phyloP scores from a whole-genome alignment of 2,113 vertebrate species.

The Salminus brasiliensis region DNA sequence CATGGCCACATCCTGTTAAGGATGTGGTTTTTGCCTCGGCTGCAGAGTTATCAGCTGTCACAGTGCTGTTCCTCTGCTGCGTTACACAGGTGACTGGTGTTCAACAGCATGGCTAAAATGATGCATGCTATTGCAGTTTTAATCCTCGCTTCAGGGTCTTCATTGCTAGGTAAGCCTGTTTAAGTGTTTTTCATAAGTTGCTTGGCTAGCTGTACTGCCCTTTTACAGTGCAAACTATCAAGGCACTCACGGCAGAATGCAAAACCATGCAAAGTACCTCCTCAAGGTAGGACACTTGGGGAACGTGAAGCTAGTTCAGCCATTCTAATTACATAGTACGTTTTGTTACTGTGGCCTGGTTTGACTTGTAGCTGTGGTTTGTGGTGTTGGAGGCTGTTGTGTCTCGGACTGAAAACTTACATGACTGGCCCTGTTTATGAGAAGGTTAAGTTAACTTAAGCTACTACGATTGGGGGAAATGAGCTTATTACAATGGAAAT shows the following conservation, averaged over 20 bases:
- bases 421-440: background rate
- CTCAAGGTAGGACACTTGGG: background rate
- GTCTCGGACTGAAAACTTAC: background rate
- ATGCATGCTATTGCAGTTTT: background rate
- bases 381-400: background rate
- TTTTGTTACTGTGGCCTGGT: background rate
- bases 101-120: slow-evolving; percentile 27
- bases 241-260: background rate
- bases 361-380: background rate
- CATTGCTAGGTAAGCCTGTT: slow-evolving; percentile 31
- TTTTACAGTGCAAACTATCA: background rate
- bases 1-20: slow-evolving; percentile 51
- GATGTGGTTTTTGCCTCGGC: slow-evolving; percentile 1
- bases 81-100: background rate
- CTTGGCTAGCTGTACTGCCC: background rate
- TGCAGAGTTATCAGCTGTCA: slow-evolving; percentile 1
- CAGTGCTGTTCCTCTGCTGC: background rate
- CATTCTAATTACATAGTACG: too few relatives aligned
- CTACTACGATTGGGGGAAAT: too few relatives aligned
- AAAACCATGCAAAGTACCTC: background rate
- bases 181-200: background rate
- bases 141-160: background rate
- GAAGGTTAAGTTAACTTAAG: background rate
- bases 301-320: background rate
- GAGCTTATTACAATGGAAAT: too few relatives aligned